These are phyloP conservation scores for Caenorhabditis doughertyi DNA, from an alignment of 2,888 invertebrate species.

Conservation along the genomic window DNA sequence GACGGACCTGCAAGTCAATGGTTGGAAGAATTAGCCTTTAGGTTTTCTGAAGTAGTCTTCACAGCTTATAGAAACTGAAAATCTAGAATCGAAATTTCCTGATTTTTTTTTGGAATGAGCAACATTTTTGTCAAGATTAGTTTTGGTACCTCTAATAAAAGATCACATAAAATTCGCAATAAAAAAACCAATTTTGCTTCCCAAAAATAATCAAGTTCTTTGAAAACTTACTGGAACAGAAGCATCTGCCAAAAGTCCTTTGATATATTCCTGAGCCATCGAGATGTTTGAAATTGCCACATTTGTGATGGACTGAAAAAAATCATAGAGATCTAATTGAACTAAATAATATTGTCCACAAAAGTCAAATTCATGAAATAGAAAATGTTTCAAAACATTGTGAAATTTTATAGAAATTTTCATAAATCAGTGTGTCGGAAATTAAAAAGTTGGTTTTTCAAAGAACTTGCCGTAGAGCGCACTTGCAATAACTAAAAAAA, in stretches of 20 bases:
- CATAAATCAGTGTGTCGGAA: background rate
- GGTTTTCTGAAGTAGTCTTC: too few species aligned
- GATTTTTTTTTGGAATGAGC: background rate
- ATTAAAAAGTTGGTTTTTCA: too few species aligned
- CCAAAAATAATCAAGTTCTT: too few species aligned
- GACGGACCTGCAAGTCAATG: conserved; percentile 33
- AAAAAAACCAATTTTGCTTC: too few species aligned
- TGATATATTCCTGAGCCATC: conserved; percentile 43
- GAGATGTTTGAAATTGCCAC: conserved; percentile 35
- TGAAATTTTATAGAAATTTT: background rate
- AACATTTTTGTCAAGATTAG: too few species aligned
- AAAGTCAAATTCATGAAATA: background rate
- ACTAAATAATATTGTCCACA: background rate
- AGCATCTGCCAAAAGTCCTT: conserved; percentile 14
- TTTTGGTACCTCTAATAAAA: too few species aligned
- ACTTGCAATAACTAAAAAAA: too few species aligned
- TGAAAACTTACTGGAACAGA: conserved; percentile 30
- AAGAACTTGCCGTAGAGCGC: too few species aligned
- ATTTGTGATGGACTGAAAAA: conserved; percentile 33
- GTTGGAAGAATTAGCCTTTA: too few species aligned
- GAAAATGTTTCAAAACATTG: background rate
- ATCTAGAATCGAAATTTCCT: background rate
- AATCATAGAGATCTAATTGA: background rate
- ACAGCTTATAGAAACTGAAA: background rate
- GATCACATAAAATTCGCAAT: too few species aligned